These are phyloP conservation scores for Meteorus cinctellus DNA, from an alignment of 2,888 invertebrate species.

Conservation along the genomic window DNA sequence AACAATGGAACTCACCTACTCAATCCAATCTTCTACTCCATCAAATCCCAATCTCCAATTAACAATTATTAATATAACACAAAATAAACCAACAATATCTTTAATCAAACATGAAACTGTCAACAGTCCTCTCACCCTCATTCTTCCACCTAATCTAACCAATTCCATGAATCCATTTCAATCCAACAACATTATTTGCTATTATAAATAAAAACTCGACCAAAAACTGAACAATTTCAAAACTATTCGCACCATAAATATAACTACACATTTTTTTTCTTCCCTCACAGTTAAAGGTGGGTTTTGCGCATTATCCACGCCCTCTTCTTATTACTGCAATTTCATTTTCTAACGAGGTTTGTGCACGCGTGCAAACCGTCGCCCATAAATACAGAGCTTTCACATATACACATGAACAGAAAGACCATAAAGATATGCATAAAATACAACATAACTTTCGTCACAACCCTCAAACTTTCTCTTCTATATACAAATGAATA, in stretches of 20 bases:
- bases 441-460: not conserved
- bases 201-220: slow-evolving; percentile 15
- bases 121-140: too few relatives aligned
- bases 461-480: not conserved
- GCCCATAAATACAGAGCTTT: slow-evolving; percentile 29
- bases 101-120: too few relatives aligned
- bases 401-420: slow-evolving; percentile 10
- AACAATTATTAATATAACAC: too few relatives aligned
- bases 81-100: too few relatives aligned
- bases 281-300: slow-evolving; percentile 17
- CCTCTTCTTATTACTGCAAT: slow-evolving; percentile 52
- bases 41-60: too few relatives aligned
- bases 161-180: not conserved
- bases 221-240: not conserved
- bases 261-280: not conserved
- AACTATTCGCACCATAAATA: not conserved
- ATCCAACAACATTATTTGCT: not conserved
- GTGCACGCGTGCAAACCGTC: slow-evolving; percentile 47
- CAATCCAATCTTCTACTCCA: too few relatives aligned
- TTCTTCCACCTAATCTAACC: too few relatives aligned
- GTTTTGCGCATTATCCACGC: slow-evolving; percentile 1
- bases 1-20: too few relatives aligned
- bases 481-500: not conserved
- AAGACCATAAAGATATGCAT: too few relatives aligned
- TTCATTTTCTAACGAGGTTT: slow-evolving; percentile 62